Base-by-base conservation (phyloP, 2,888 invertebrate genomes). In the Hermaeophaga mercurialis region DNA sequence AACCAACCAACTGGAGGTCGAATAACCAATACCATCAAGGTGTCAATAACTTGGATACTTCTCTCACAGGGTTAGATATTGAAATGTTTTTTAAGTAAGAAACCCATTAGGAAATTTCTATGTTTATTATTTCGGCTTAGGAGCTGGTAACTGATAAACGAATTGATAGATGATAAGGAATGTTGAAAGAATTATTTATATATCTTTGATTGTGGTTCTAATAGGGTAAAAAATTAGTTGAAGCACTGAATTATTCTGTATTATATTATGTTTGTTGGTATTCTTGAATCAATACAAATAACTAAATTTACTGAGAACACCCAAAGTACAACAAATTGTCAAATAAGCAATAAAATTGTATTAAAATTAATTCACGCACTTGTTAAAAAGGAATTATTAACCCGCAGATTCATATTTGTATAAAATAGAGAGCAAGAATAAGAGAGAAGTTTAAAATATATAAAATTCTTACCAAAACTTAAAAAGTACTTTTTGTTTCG, bases 1-100 rank as follows among this genome's bases (percentile, higher is more conserved):
- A 79, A 79, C 66, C 79, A 79, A 43, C 46, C 12, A 59, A 56
- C 46, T 76, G 77, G 77, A 75, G 77, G 76, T 59, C 61, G 26
- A 56, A 57, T 46, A 54, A 56, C 63, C 60, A 66, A 49, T 54
- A 64, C 59, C 61, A 60, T 12, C 56, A 66, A 65, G 62, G 65
- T 63, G 65, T 62, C 64, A 68, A 67, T 64, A 68, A 63, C 62
- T 15, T 60, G 48, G 71, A 73, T 66, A 70, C 71, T 62, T 66
- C 72, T 63, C 73, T 72, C 63, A 73, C 74, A 71, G 73, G 75
- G 73, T 74, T 74, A 68, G 75, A 75, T 67, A 73, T 74, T 65
- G 74, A 75, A 62, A 72, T 71, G 64, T 72, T 75, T 61, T 72
- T 70, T 55, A 75, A 75, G 67, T 75, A 62, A 66, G 59, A 47